Base-by-base conservation (phyloP, 2,113 vertebrate genomes). In the Rhadina sibilatrix region DNA sequence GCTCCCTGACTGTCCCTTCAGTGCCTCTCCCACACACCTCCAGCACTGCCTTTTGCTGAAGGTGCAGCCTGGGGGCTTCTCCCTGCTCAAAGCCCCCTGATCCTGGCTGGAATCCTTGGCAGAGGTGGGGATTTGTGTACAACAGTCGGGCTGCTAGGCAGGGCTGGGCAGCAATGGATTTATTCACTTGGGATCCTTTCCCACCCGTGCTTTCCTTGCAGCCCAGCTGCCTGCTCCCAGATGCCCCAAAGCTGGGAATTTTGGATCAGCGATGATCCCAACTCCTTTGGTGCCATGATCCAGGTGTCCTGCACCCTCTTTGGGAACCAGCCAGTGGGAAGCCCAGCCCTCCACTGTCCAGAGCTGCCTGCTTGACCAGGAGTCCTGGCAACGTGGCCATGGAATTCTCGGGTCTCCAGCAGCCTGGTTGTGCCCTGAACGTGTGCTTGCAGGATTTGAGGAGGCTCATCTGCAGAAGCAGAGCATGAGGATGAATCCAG, bases 101-200 rank as follows among this genome's bases (percentile, higher is more conserved):
- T 63, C 69, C 72, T 2, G 2, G 35, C 56, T 0, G 15, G 72
- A n/a, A 16, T 22, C 49, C 76, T 47, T 10, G 5, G 40, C 40
- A 40, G 40, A 40, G 40, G 40, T 40, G 40, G 74, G 44, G 70
- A 10, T 33, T 31, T 1, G 10, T 4, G 53, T 12, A 46, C 50
- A 91, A 37, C 17, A 47, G 76, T 69, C 6, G 30, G 40, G 61
- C 89, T 94, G 87, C 52, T 33, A 40, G 85, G 83, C 80, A 64
- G 69, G 75, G 60, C 70, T 76, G 85, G 70, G 44, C 94, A 94
- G 79, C 7, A 27, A 93, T 80, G 90, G 85, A 30, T 97, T 97
- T 95, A 97, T 97, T 97, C 38, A 38, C 18, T 46, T 63, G n/a
- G 66, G 59, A 72, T 90, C 25, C 4, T 47, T 82, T 66, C 83